Evolutionary conservation across 2,113 vertebrate genomes (phyloP).

Genomic region (Muntiacus reevesi): DNA sequence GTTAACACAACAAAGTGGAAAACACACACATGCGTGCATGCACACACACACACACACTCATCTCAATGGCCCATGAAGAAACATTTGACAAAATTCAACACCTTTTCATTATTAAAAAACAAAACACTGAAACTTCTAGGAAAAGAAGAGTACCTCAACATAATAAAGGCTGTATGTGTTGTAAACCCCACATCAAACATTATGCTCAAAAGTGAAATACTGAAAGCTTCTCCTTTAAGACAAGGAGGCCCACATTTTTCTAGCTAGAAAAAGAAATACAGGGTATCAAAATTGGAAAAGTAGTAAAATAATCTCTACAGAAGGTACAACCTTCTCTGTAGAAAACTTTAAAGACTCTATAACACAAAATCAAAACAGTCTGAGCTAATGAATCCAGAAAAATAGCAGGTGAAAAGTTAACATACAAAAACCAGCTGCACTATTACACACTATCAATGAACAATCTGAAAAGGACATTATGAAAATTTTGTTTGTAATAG

Average conservation of each 20-base stretch:
- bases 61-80: background rate
- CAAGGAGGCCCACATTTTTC: background rate
- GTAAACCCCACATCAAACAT: background rate
- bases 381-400: background rate
- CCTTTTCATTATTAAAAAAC: background rate
- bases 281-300: background rate
- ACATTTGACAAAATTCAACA: background rate
- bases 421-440: background rate
- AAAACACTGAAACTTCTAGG: background rate
- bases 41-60: background rate
- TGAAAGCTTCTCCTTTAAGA: background rate
- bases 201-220: background rate
- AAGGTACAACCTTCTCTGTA: background rate
- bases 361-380: background rate
- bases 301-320: background rate
- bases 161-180: background rate
- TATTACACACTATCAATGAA: background rate
- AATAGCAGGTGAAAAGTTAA: background rate
- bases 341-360: background rate
- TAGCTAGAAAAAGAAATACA: background rate
- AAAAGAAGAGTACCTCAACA: background rate
- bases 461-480: background rate
- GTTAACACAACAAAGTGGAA: background rate
- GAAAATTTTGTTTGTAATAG: background rate
- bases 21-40: accelerated